Base-by-base conservation (phyloP, 2,797 vertebrate genomes). In the Tenualosa thibaudeaui region DNA sequence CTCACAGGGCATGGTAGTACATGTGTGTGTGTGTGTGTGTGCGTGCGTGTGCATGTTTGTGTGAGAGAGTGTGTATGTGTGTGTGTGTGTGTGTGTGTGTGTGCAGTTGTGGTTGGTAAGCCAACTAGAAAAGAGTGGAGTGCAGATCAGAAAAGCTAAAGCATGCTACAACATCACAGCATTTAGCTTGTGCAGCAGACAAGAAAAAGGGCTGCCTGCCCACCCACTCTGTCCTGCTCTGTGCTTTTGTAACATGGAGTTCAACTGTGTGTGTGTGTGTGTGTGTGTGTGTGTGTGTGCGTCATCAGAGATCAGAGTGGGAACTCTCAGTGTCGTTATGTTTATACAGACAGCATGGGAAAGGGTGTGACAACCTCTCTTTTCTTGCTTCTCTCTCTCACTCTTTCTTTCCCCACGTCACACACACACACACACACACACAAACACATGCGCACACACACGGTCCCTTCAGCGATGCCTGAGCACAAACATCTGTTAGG, bases 401-500 rank as follows among this genome's bases (percentile, higher is more conserved):
- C 24, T 31, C 24, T 26, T n/a, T 22, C 58, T 13, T 10, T 37
- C 24, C 9, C 24, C 26, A 9, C 12, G n/a, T n/a, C 5, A 24
- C 8, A 65, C 62, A 68, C 31, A 75, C 68, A 40, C 68, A 40
- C 13, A 43, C 68, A 40, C 68, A 40, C 68, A 75, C 68, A 75
- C 37, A 40, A 31, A 71, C 65, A 71, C 65, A 71, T 56, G 85
- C 84, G 81, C 71, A 51, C 40, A 86, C 65, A 19, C 84, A 85
- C 86, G 31, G 24, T 12, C 62, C 68, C 31, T 37, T 75, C 68
- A 75, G 68, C 68, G 12, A 75, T 75, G 68, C 68, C 68, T 75
- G 68, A 65, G 58, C 58, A 49, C 40, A 65, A 83, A 89, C 87
- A 86, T 84, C 82, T 43, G 85, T 81, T 84, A 56, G 85, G 81